Evolutionary conservation across 2,888 invertebrate genomes (phyloP).

Genomic region (Mechanitis messenoides): DNA sequence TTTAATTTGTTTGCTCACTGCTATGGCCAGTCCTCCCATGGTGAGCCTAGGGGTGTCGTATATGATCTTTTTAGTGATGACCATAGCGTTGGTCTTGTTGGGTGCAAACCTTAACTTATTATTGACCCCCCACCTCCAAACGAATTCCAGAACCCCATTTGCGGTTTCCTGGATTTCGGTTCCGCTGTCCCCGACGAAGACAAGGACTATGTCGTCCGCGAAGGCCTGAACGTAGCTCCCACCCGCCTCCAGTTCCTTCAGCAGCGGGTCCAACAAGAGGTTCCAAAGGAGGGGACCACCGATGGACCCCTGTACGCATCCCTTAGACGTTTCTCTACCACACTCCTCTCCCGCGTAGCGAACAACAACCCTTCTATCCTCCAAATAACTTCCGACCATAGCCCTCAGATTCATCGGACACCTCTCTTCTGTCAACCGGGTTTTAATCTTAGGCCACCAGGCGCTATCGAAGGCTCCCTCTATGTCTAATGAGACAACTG

Average conservation of each 20-base stretch:
- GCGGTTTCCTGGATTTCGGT: too few relatives aligned
- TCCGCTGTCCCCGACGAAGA: too few relatives aligned
- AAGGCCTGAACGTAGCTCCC: too few relatives aligned
- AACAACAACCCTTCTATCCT: too few relatives aligned
- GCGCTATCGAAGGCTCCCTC: conserved; percentile 8
- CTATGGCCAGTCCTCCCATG: background rate
- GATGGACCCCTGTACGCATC: background rate
- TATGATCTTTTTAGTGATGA: background rate
- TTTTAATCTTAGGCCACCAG: conserved; percentile 6
- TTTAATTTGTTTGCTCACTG: background rate
- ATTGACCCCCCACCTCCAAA: too few relatives aligned
- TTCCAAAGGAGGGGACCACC: background rate
- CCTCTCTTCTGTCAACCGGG: background rate
- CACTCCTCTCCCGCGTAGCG: too few relatives aligned
- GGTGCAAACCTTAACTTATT: conserved; percentile 7
- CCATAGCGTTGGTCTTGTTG: conserved; percentile 5
- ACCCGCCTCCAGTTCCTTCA: too few relatives aligned
- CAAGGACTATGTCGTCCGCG: too few relatives aligned
- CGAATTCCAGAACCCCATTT: too few relatives aligned
- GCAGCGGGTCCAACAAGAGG: background rate
- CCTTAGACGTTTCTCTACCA: background rate
- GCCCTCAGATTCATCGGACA: background rate
- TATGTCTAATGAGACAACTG: background rate
- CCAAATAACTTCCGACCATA: too few relatives aligned
- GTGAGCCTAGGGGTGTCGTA: conserved; percentile 1